Conservation (phyloP, 1,140 invertebrate species). For the Lasaia peninsularis region DNA sequence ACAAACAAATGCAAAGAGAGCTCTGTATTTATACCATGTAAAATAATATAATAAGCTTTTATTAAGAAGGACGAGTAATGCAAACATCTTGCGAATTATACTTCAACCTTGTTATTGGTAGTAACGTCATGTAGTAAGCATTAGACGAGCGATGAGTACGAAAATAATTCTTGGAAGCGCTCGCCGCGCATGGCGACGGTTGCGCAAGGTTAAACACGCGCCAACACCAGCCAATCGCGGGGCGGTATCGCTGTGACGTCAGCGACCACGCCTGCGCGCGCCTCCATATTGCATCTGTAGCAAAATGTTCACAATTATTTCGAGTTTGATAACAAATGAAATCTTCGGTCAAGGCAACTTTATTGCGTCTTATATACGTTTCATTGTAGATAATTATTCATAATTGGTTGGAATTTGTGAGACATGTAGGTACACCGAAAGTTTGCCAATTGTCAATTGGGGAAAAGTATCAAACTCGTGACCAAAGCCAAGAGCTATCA, state of each 20-base stretch:
- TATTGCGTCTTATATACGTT: neutral
- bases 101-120: neutral
- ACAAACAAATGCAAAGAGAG: too few species aligned
- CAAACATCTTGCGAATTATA: neutral
- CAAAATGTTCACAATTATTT: conserved; percentile 4
- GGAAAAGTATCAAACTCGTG: neutral
- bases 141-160: neutral
- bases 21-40: too few species aligned
- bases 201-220: conserved; percentile 66
- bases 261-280: conserved; percentile 72
- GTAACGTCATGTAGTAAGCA: neutral
- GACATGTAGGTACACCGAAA: neutral
- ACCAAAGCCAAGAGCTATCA: too few species aligned
- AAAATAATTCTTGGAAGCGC: conserved; percentile 11
- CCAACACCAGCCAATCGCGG: conserved; percentile 44
- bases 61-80: neutral
- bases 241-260: conserved; percentile 53
- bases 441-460: too few species aligned
- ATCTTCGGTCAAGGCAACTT: neutral
- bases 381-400: neutral
- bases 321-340: conserved; percentile 3
- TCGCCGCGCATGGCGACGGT: conserved; percentile 57
- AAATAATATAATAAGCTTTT: too few species aligned
- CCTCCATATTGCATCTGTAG: conserved; percentile 36
- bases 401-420: neutral